phyloP scores from a whole-genome alignment of 2,888 invertebrate genomes.

The Linnaemya vulpina region DNA sequence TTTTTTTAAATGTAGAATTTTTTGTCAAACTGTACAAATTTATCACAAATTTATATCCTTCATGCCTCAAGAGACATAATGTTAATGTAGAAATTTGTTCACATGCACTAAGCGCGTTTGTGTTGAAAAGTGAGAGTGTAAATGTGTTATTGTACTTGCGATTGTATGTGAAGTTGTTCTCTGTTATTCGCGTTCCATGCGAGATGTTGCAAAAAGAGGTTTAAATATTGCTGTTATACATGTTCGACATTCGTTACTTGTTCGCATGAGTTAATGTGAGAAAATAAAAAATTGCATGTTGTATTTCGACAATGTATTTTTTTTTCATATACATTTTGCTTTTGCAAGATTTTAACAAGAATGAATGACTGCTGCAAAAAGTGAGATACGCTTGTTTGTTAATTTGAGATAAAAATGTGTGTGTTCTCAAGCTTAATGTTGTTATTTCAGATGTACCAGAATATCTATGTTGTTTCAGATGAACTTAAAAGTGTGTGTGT shows the following conservation, averaged over 20 bases:
- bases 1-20: conserved; percentile 11
- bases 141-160: conserved; percentile 36
- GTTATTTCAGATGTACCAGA: conserved; percentile 14
- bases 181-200: conserved; percentile 4
- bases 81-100: conserved; percentile 63
- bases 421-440: conserved; percentile 2
- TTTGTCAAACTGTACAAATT: conserved; percentile 32
- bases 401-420: conserved; percentile 39
- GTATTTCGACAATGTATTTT: conserved; percentile 31
- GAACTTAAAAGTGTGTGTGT: background rate
- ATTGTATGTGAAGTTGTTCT: conserved; percentile 20
- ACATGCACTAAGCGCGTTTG: conserved; percentile 48
- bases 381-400: conserved; percentile 21
- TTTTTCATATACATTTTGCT: background rate
- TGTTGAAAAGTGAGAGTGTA: conserved; percentile 44
- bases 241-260: conserved; percentile 53
- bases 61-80: conserved; percentile 66
- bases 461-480: conserved; percentile 1
- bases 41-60: conserved; percentile 67
- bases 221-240: background rate
- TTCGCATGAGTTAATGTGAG: conserved; percentile 52
- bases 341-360: conserved; percentile 21
- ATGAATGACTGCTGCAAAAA: background rate
- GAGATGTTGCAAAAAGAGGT: background rate
- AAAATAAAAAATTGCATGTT: conserved; percentile 47